These are phyloP conservation scores for Pristionchus entomophagus DNA, from an alignment of 2,888 invertebrate genomes.

Conservation along the genomic window DNA sequence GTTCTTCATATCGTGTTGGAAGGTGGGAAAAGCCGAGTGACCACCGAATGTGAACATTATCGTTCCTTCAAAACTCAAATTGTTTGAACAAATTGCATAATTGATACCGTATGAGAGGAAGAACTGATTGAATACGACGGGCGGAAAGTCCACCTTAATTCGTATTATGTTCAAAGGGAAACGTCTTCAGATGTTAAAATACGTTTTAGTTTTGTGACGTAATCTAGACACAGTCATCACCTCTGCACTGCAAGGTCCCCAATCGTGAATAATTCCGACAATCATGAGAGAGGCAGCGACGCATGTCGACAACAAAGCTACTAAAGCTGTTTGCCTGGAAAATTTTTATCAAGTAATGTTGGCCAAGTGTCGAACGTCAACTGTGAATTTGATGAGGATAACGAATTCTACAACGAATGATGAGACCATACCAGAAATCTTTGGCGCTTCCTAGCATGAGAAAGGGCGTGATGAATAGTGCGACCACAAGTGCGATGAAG, in stretches of 20 bases:
- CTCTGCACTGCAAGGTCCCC: neutral
- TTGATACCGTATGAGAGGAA: constrained; percentile 82
- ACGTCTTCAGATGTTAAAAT: no score
- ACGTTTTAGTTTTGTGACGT: no score
- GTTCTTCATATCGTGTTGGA: constrained; percentile 48
- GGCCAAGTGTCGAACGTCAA: no score
- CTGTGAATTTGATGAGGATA: neutral
- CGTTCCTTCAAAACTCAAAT: neutral
- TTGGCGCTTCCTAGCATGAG: constrained; percentile 58
- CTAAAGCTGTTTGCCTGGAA: constrained; percentile 40
- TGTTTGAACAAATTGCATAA: neutral
- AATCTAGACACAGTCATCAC: no score
- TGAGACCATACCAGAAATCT: constrained; percentile 59
- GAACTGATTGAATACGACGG: constrained; percentile 82
- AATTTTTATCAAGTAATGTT: no score
- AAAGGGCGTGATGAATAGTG: constrained; percentile 58
- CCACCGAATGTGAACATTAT: constrained; percentile 48
- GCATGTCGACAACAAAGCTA: neutral
- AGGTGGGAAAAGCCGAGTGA: constrained; percentile 43
- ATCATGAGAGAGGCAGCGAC: constrained; percentile 17
- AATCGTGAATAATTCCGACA: constrained; percentile 12
- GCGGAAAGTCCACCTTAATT: constrained; percentile 77
- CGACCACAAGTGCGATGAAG: constrained; percentile 56
- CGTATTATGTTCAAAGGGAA: no score
- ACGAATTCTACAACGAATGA: no score